A percentile compares a stretch with the other conserved stretches of the same genome.
Evolutionary conservation across 2,113 vertebrate genomes (phyloP).

Genomic region (Carollia perspicillata): DNA sequence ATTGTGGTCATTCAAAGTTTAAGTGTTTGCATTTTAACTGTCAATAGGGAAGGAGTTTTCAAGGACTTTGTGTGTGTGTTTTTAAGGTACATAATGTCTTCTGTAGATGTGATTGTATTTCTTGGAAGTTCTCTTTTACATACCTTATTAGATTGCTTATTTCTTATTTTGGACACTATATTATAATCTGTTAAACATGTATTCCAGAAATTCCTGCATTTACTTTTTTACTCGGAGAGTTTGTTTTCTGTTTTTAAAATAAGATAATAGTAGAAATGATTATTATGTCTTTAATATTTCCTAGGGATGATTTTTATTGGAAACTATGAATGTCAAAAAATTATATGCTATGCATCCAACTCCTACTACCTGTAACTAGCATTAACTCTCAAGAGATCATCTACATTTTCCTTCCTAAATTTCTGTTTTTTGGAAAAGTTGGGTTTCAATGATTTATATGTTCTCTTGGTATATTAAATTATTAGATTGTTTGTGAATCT

Average conservation of each 20-base stretch:
- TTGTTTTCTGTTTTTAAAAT: slow-evolving; percentile 28
- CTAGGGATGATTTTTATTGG: neutral
- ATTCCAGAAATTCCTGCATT: slow-evolving; percentile 17
- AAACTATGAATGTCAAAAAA: neutral
- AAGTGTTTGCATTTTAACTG: slow-evolving; percentile 25
- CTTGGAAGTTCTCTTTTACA: neutral
- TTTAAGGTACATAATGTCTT: neutral
- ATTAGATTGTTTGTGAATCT: neutral
- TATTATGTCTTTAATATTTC: slow-evolving; percentile 18
- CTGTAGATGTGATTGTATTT: slow-evolving; percentile 27
- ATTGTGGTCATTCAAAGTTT: neutral
- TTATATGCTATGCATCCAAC: neutral
- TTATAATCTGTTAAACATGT: neutral
- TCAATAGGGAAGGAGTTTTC: neutral
- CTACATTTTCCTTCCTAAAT: neutral
- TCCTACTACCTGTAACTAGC: neutral
- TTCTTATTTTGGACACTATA: neutral
- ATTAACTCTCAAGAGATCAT: neutral
- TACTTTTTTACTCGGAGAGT: neutral
- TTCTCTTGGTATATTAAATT: slow-evolving; percentile 3
- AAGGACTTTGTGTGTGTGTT: neutral
- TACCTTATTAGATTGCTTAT: neutral
- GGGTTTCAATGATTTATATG: slow-evolving; percentile 24
- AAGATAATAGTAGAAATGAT: neutral
- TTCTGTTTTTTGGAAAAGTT: slow-evolving; percentile 45